Evolutionary conservation across 1,140 invertebrate genomes (phyloP).

Genomic region (Gonatopus flavifemur): DNA sequence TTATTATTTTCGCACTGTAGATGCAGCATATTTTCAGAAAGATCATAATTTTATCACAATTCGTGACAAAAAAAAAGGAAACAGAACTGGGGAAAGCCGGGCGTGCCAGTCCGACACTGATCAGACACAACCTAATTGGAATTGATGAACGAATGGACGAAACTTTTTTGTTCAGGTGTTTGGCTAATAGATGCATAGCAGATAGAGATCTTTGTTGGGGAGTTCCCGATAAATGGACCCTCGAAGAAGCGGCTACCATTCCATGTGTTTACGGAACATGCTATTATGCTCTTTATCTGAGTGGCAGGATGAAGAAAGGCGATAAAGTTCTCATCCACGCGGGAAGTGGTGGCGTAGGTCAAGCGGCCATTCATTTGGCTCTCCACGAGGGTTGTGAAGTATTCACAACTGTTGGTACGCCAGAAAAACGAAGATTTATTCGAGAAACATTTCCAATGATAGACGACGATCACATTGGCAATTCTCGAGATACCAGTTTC

Average conservation of each 20-base stretch:
- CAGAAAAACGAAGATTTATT: conserved; percentile 71
- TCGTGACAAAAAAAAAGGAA: too few species aligned
- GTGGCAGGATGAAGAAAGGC: conserved; percentile 62
- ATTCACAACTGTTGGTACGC: conserved; percentile 71
- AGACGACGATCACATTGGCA: conserved; percentile 69
- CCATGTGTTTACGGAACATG: conserved; percentile 85
- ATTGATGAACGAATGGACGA: too few species aligned
- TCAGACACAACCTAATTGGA: too few species aligned
- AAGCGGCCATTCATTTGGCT: conserved; percentile 75
- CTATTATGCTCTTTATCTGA: conserved; percentile 73
- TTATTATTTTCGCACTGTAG: too few species aligned
- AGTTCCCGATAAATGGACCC: conserved; percentile 79
- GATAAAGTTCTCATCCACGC: conserved; percentile 75
- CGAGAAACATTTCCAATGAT: conserved; percentile 68
- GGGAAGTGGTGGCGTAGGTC: conserved; percentile 77
- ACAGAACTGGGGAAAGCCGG: too few species aligned
- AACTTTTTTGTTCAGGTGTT: conserved; percentile 56
- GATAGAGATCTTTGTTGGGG: conserved; percentile 71
- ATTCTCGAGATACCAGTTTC: conserved; percentile 72
- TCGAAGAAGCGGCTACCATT: conserved; percentile 86
- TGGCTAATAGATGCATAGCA: conserved; percentile 64
- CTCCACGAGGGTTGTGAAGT: conserved; percentile 67
- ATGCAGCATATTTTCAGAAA: too few species aligned
- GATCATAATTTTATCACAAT: too few species aligned
- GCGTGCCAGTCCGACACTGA: too few species aligned